Evolutionary conservation across 2,888 invertebrate genomes (phyloP), one percentile per base, ranked within the genome.

Genomic region (Acronicta aceris): DNA sequence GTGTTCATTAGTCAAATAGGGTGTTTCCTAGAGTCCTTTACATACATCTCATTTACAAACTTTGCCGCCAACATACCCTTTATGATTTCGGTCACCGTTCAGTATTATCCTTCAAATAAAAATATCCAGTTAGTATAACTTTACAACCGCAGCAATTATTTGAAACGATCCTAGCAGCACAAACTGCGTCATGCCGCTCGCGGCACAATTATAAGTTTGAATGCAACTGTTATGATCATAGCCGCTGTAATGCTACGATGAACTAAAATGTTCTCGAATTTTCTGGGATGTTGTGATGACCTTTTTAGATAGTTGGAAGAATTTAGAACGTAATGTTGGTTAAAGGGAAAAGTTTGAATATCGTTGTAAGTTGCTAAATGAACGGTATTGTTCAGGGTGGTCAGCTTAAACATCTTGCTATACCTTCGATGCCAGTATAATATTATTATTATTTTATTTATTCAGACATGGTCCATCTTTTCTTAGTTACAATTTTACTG

Each of bases 191-290:
- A 30, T 30, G 15, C 15, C 46, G 17, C 21, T 15, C 47, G 10
- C 15, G n/a, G 8, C 30, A 71, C 66, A 45, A 60, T 66, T 61
- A 59, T 40, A 54, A 66, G 53, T 66, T 66, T 43, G 15, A 51
- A 41, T 41, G 48, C 54, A 16, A 27, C 16, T 25, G 57, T 66
- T 66, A 71, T 58, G 61, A 58, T 70, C 38, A 71, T 70, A 61
- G 49, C 53, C 38, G 10, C 30, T 45, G 43, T 65, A 59, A 70
- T 46, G 51, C 27, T 17, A 15, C 33, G 45, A 10, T 13, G 21
- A 27, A 36, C 36, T 33, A 46, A 16, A 12, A 33, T 16, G 30
- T 43, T 48, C 27, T 52, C 15, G 1, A 51, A 33, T 36, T 17
- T 36, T 43, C 43, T 21, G 5, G 33, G 12, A 33, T 33, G 33